Base-by-base conservation (phyloP, 2,888 invertebrate species). In the Xylota segnis region DNA sequence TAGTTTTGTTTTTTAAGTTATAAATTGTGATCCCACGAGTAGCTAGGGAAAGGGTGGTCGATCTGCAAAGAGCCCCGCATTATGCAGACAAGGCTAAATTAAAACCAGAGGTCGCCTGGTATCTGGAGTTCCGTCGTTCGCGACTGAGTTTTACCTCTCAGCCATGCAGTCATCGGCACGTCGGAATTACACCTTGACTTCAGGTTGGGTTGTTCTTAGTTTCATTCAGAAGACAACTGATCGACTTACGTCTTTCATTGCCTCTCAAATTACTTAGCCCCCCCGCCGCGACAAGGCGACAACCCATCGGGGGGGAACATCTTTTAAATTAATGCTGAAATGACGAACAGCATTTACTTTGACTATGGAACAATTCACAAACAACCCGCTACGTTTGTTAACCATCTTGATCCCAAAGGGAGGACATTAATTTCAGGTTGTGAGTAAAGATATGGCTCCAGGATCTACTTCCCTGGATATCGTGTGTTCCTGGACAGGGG, bases 21-120 rank as follows among this genome's bases (percentile, higher is more conserved):
- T 37, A 37, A 58, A 58, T 58, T 9, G 16, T 58, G 58, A 18
- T 37, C 58, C 58, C 58, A 58, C 58, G 58, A 58, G 58, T 37
- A 58, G 58, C 58, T 34, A 37, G 58, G 56, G 56, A 58, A 58
- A 5, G 16, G 10, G 14, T 34, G 16, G 56, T 58, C 32, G 10
- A 34, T 58, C 56, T 58, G 34, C 56, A 58, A 5, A 56, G 56
- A 56, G 56, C 56, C 56, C 56, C 56, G 56, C 56, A 37, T 58
- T 58, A 18, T 37, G 34, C 58, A 58, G 58, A 58, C 18, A 34
- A 58, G 58, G 58, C 58, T 37, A 3, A 5, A 37, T 12, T 58
- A 18, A 58, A 37, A 58, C 58, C 58, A 58, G 58, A 58, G 34
- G 34, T 18, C 58, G 37, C 58, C 58, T 12, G 58, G 34, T 58